These are phyloP conservation scores for Pentalonia nigronervosa DNA, from an alignment of 1,140 invertebrate species.

Conservation along the genomic window DNA sequence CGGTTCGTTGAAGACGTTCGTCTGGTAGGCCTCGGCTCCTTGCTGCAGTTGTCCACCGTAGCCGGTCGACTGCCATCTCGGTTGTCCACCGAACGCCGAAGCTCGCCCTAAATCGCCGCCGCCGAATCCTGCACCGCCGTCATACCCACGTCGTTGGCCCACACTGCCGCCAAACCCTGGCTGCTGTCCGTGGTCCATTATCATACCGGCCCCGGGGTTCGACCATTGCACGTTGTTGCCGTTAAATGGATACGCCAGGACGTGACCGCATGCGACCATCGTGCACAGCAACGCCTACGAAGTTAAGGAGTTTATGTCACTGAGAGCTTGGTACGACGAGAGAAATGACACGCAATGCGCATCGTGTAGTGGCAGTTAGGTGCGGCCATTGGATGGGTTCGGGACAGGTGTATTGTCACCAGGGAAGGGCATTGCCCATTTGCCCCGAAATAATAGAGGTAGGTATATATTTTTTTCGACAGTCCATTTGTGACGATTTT, in stretches of 20 bases:
- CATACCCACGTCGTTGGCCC: background rate
- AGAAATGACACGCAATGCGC: background rate
- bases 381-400: background rate
- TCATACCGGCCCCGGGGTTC: background rate
- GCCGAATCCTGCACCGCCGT: background rate
- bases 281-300: background rate
- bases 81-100: conserved; percentile 15
- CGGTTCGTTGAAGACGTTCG: conserved; percentile 41
- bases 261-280: background rate
- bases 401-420: no score
- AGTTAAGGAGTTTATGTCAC: background rate
- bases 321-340: background rate
- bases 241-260: background rate
- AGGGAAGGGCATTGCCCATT: no score
- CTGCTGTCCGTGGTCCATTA: background rate
- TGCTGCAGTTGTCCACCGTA: background rate
- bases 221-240: conserved; percentile 24
- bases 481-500: no score
- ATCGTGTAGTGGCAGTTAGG: no score
- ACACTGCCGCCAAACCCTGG: background rate
- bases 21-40: conserved; percentile 22
- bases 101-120: background rate
- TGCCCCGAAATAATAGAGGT: no score
- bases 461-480: no score
- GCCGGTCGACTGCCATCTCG: background rate